Evolutionary conservation across 2,797 vertebrate genomes (phyloP), one percentile per base, ranked within the genome.

Genomic region (Ambastaia sidthimunki): DNA sequence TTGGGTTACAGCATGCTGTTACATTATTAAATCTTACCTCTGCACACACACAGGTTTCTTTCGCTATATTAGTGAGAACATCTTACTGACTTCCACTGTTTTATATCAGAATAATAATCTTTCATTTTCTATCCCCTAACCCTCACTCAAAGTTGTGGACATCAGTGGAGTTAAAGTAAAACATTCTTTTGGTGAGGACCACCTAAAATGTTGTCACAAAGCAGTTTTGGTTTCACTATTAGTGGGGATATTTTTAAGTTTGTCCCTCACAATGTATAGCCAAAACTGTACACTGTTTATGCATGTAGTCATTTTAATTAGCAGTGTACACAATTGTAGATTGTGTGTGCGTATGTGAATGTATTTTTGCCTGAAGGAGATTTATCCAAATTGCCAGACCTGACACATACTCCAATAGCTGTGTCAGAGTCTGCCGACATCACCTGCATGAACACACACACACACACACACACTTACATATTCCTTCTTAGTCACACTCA

Each of bases 371-470:
- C 21, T 68, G 86, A 83, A 84, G 80, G 85, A 86, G 87, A 83
- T 85, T 84, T 85, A 79, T 82, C 84, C 85, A 75, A 84, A 89
- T 89, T 91, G 85, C 85, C 81, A 31, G 88, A 88, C 87, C 85
- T 86, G 86, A 90, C 62, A 55, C 52, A 77, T 19, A 44, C 41
- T 44, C 41, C 41, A 44, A 44, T 44, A 71, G 67, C 76, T 78
- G 76, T 71, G 44, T 13, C 21, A 47, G 71, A 59, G 18, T 73
- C 21, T 55, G 41, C 31, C 28, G 67, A 28, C 67, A 21, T 70
- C 52, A 55, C 25, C 23, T 15, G 18, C 41, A 48, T 31, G 19
- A 47, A 68, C 63, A 60, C 28, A 73, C 60, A 68, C 85, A 76
- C 77, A 83, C 47, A 79, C 80, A 81, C 65, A 82, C 86, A 52